Evolutionary conservation across 2,113 vertebrate species (phyloP), one percentile per base, ranked within the genome.

Genomic region (Peromyscus maniculatus): DNA sequence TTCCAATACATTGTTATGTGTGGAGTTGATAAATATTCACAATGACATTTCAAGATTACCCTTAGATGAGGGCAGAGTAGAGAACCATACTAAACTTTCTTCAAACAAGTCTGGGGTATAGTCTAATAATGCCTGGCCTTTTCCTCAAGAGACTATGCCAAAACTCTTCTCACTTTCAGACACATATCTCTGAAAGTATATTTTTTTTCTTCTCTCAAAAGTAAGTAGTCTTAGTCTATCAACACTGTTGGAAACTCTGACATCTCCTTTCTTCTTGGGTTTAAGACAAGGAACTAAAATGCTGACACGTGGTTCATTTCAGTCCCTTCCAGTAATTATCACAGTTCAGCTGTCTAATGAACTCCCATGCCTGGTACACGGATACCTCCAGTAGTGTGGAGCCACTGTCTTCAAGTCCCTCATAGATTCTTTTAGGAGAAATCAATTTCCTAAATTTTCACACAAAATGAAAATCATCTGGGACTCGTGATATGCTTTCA

Each of bases 11-110:
- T 93, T 78, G 36, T 82, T 71, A 17, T 78, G 49, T 7, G 46
- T 13, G 36, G 7, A 49, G 5, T 7, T 91, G 39, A 88, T 88
- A 88, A 92, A 97, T 97, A 89, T 72, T 93, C 39, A 74, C 67
- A 91, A 36, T 87, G 64, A 67, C 36, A 57, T 93, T 62, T 95
- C 33, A 78, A 59, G 36, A 82, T 62, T 66, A 59, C 55, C 80
- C 55, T 36, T 88, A 96, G 11, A 57, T 71, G 43, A 36, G 55
- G 64, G 24, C 24, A 87, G 71, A 91, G n/a, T 36, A n/a, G 93
- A 89, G 33, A 89, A 33, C 46, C 24, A 22, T 36, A 28, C 15
- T 21, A 7, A 95, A 74, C 57, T 24, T n/a, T 75, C 55, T 94
- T 91, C 28, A 83, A 72, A 79, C 7, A 52, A 26, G 33, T 36